Evolutionary conservation across 2,888 invertebrate species (phyloP).

Genomic region (Xiphydria camelus): DNA sequence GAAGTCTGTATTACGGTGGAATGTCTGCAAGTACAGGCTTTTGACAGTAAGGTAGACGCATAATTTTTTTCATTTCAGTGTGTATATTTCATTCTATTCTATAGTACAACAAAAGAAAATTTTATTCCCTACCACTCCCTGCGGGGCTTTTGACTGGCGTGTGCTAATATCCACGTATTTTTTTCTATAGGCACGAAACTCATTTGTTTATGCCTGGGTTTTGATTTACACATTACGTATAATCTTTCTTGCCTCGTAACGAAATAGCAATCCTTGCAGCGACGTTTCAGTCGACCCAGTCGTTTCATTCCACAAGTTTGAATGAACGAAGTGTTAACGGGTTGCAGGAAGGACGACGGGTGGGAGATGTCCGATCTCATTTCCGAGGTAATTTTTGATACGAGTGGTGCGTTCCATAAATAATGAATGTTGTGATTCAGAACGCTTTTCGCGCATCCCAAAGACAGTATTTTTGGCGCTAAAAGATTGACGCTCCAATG

Average conservation of each 20-base stretch:
- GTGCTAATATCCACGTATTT: slow-evolving; percentile 76
- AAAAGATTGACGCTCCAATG: slow-evolving; percentile 2
- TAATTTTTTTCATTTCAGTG: too few species aligned
- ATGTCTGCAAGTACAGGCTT: too few species aligned
- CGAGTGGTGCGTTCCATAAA: slow-evolving; percentile 1
- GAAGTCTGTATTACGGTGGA: too few species aligned
- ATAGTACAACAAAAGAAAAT: too few species aligned
- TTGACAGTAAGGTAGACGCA: too few species aligned
- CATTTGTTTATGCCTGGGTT: slow-evolving; percentile 83
- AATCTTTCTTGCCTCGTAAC: slow-evolving; percentile 69
- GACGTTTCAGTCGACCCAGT: slow-evolving; percentile 67
- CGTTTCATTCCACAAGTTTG: slow-evolving; percentile 71
- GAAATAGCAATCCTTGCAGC: slow-evolving; percentile 81
- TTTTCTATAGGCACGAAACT: slow-evolving; percentile 69
- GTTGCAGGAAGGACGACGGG: too few species aligned
- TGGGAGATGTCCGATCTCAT: neutral
- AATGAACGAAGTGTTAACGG: slow-evolving; percentile 44
- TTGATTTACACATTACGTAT: slow-evolving; percentile 75
- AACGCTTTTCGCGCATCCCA: too few species aligned
- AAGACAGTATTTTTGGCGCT: slow-evolving; percentile 2
- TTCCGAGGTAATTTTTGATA: neutral
- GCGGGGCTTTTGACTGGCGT: slow-evolving; percentile 69
- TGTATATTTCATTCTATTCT: too few species aligned
- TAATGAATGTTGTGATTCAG: slow-evolving; percentile 1
- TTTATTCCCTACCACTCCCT: slow-evolving; percentile 60